Conservation (phyloP, 2,113 vertebrate species). For the Myrmophylax atrothorax region DNA sequence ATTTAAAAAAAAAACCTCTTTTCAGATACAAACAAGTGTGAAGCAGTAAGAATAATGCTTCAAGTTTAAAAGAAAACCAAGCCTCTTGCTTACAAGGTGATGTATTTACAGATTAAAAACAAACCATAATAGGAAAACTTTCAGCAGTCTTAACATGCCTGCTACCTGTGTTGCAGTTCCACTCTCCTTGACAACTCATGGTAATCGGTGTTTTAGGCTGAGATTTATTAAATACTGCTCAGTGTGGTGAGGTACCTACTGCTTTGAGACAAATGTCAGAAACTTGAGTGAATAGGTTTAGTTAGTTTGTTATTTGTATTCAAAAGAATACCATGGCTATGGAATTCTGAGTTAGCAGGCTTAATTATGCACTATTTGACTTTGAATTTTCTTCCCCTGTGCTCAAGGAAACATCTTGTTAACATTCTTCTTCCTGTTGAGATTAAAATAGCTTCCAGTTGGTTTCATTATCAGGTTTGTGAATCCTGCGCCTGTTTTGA, state of each 20-base stretch:
- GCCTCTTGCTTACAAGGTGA: not conserved
- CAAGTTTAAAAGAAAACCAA: not conserved
- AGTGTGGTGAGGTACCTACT: not conserved
- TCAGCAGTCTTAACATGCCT: not conserved
- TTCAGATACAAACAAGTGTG: not conserved
- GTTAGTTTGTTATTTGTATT: not conserved
- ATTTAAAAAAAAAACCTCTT: not conserved
- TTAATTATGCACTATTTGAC: not conserved
- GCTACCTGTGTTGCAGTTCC: not conserved
- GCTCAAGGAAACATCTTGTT: not conserved
- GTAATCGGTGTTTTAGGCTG: not conserved
- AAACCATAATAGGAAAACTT: not conserved
- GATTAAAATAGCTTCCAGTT: not conserved
- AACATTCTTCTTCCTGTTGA: not conserved
- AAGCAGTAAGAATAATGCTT: not conserved
- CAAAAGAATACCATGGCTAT: not conserved
- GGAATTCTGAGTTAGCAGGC: not conserved
- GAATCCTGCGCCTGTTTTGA: not conserved
- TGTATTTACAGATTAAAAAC: not conserved
- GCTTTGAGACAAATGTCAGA: not conserved
- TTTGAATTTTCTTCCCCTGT: not conserved
- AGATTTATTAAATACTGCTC: not conserved
- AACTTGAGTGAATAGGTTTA: not conserved
- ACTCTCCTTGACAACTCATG: not conserved
- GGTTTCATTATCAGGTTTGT: not conserved